These are phyloP conservation scores for Eupsittula cactorum DNA, from an alignment of 2,113 vertebrate species.

Conservation along the genomic window DNA sequence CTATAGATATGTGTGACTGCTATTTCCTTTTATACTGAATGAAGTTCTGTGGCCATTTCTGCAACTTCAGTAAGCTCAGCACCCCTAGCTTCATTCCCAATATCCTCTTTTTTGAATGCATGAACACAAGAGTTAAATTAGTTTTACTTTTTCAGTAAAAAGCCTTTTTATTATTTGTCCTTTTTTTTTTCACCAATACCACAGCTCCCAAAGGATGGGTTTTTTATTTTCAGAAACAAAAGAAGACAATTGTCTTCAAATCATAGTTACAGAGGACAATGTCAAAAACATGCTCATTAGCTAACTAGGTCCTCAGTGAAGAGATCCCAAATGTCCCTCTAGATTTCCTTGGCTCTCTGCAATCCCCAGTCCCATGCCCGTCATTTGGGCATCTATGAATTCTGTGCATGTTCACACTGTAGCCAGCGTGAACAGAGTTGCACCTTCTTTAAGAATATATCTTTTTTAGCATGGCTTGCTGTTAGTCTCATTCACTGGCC, in stretches of 20 bases:
- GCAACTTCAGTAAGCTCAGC: neutral
- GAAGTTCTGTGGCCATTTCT: neutral
- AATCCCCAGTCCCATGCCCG: neutral
- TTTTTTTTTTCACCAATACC: neutral
- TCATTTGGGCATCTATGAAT: neutral
- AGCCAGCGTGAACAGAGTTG: neutral
- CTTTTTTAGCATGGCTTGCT: neutral
- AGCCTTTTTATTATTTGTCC: neutral
- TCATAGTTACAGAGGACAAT: slow-evolving; percentile 22
- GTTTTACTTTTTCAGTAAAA: slow-evolving; percentile 32
- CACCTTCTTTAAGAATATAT: neutral
- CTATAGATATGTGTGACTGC: accelerated
- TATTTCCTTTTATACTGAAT: neutral
- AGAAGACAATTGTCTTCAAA: slow-evolving; percentile 31
- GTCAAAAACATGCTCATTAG: neutral
- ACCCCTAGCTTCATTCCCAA: neutral
- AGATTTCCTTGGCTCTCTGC: neutral
- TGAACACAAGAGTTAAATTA: neutral
- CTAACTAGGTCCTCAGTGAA: neutral
- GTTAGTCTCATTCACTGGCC: neutral
- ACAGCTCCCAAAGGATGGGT: neutral
- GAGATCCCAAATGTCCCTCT: neutral
- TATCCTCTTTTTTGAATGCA: neutral
- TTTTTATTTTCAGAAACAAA: slow-evolving; percentile 27
- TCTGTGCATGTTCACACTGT: neutral